Evolutionary conservation across 2,888 invertebrate genomes (phyloP).

Genomic region (Parascotia fuliginaria): DNA sequence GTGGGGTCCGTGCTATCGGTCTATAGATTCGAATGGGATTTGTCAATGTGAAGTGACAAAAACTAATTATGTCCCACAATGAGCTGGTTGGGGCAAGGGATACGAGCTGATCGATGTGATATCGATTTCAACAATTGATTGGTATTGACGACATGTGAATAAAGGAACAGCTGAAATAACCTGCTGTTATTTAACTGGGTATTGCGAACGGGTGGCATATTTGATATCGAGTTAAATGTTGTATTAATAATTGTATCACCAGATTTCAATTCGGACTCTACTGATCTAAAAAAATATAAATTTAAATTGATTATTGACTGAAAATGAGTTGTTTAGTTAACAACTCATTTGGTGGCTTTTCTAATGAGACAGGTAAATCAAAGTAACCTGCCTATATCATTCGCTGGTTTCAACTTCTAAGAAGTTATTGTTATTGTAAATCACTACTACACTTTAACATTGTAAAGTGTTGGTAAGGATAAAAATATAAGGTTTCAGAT

Average conservation of each 20-base stretch:
- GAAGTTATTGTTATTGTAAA: too few species aligned
- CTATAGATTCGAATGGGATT: conserved; percentile 74
- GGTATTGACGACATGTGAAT: conserved; percentile 29
- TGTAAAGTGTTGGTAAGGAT: neutral
- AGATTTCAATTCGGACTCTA: neutral
- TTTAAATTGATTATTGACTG: neutral
- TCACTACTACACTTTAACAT: too few species aligned
- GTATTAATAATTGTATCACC: neutral
- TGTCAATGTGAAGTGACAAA: conserved; percentile 85
- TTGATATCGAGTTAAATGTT: conserved; percentile 2
- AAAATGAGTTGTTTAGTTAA: too few species aligned
- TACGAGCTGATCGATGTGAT: conserved; percentile 55
- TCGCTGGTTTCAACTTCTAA: too few species aligned
- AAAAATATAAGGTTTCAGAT: neutral
- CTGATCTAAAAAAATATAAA: neutral
- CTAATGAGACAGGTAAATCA: too few species aligned
- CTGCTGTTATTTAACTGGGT: conserved; percentile 14
- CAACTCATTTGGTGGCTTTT: too few species aligned
- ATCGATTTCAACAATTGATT: conserved; percentile 60
- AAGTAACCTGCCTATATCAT: too few species aligned
- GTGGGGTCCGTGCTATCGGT: conserved; percentile 68
- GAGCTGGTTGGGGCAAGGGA: conserved; percentile 65
- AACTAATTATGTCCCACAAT: conserved; percentile 83
- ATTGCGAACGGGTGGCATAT: conserved; percentile 1
- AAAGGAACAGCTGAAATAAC: conserved; percentile 22